These are phyloP conservation scores for Heliocidaris tuberculata DNA, from an alignment of 35 echinoderm and acorn worm species.

Conservation along the genomic window DNA sequence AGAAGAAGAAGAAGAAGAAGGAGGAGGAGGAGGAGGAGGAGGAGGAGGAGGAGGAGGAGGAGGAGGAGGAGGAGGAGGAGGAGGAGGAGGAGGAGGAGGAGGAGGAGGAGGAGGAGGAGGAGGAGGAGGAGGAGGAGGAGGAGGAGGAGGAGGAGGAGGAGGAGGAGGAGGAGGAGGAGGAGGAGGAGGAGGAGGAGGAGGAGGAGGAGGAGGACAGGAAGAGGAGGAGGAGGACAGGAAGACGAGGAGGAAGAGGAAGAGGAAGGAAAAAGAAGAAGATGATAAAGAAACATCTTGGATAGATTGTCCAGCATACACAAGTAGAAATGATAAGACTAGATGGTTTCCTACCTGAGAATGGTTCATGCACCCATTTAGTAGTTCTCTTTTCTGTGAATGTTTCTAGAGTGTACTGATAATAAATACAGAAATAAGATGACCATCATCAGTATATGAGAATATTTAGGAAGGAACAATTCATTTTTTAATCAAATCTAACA, in stretches of 20 bases:
- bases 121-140: too few species aligned
- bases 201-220: too few species aligned
- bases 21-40: background rate
- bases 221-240: too few species aligned
- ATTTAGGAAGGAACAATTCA: background rate
- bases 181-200: too few species aligned
- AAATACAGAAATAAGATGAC: background rate
- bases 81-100: background rate
- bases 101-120: background rate
- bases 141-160: background rate
- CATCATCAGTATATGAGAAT: background rate
- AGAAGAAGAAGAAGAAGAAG: background rate
- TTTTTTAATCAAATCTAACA: too few species aligned
- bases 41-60: too few species aligned
- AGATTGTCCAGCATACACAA: background rate
- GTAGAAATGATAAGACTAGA: background rate
- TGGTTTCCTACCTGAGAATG: constrained; percentile 66
- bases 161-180: background rate
- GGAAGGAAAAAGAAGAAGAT: too few species aligned
- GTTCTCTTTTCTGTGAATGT: constrained; percentile 93
- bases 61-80: background rate
- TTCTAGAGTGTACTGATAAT: constrained; percentile 86
- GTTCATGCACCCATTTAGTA: constrained; percentile 71
- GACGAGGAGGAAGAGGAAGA: too few species aligned
- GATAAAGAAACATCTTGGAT: too few species aligned